phyloP scores from a whole-genome alignment of 1,140 invertebrate species.

The Dendrolimus kikuchii region DNA sequence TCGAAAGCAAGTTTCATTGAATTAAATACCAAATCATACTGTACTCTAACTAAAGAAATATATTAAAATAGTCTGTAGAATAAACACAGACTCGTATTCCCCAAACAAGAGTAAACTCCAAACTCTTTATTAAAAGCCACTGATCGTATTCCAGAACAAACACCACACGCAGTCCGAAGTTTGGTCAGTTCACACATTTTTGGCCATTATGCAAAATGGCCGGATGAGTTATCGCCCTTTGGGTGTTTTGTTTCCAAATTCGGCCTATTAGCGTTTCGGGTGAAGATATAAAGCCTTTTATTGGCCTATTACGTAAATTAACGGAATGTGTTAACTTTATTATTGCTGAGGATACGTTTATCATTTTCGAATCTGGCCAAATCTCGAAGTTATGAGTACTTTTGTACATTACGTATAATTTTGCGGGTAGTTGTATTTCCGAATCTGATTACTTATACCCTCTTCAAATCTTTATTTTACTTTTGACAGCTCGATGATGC shows the following conservation, averaged over 20 bases:
- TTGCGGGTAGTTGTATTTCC: too few relatives aligned
- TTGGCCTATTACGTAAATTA: slow-evolving; percentile 17
- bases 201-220: slow-evolving; percentile 8
- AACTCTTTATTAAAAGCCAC: slow-evolving; percentile 1
- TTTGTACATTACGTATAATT: too few relatives aligned
- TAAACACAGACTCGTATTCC: background rate
- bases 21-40: background rate
- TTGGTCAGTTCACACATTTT: slow-evolving; percentile 11
- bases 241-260: slow-evolving; percentile 11
- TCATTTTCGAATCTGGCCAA: too few relatives aligned
- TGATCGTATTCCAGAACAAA: slow-evolving; percentile 1
- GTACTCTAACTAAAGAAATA: background rate
- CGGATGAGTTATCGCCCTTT: slow-evolving; percentile 11
- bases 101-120: background rate
- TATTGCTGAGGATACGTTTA: too few relatives aligned
- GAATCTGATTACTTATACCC: too few relatives aligned
- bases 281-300: slow-evolving; percentile 9
- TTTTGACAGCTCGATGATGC: too few relatives aligned
- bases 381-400: too few relatives aligned
- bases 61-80: background rate
- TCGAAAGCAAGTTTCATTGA: slow-evolving; percentile 2
- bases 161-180: background rate
- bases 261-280: slow-evolving; percentile 9
- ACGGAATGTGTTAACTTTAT: slow-evolving; percentile 13
- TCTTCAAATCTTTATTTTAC: too few relatives aligned